Base-by-base conservation (phyloP, 2,113 vertebrate species). In the Mellivora capensis region DNA sequence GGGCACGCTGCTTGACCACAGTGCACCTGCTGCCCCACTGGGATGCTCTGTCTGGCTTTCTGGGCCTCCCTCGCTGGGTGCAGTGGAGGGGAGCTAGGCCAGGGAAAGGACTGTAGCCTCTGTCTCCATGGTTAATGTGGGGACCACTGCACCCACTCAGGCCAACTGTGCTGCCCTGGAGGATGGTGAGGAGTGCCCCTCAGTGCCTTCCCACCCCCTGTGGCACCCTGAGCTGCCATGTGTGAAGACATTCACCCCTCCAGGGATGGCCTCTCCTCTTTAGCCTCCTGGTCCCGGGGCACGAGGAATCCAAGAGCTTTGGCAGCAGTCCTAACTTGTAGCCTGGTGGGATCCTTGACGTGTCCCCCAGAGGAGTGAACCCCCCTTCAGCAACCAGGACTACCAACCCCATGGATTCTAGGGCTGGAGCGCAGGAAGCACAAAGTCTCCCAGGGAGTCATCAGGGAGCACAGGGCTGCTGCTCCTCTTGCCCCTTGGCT, bases 91-190 rank as follows among this genome's bases (percentile, higher is more conserved):
- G 37, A 42, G 37, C 1, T 12, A 25, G 23, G 5, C 21, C 37
- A 3, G 21, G 71, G 71, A 23, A 25, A 12, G 0, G 21, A 2
- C 3, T 2, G n/a, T 20, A 37, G 18, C 15, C 64, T 0, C 23
- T 0, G 11, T 2, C 71, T 25, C 37, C 23, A 11, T 13, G 37
- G 37, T 25, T 37, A 37, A 27, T 3, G 11, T 3, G 23, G 71
- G 21, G 71, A 21, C 69, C 69, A 72, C 69, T 4, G n/a, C 37
- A 12, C 29, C 62, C 4, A 1, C 10, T 7, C 21, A 6, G 71
- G 23, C 39, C 71, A 3, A 23, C 71, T 13, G 23, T 6, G 71
- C 37, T 3, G 37, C 12, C 23, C 71, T 3, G 23, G 71, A 23
- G 37, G 23, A 42, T 13, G 21, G 37, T 6, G 69, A 74, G 39